Evolutionary conservation across 2,797 vertebrate genomes (phyloP), one percentile per base, ranked within the genome.

Genomic region (Anisognathus igniventris): DNA sequence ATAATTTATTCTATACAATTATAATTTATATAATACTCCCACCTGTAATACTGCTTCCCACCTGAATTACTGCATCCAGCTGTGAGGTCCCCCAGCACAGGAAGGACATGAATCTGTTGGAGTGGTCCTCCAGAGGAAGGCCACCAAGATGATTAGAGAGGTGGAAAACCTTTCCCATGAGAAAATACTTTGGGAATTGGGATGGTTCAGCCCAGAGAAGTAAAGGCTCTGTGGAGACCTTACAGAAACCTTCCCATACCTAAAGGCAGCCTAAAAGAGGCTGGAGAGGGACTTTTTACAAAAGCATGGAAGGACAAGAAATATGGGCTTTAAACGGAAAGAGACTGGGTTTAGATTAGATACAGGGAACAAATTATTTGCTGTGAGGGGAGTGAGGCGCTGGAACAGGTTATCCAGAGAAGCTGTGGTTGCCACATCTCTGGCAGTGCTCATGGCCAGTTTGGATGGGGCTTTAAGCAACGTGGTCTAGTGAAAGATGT

Each of bases 161-260:
- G 24, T 45, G 44, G 12, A 64, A 14, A 22, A 27, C 14, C 25
- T 64, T n/a, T 71, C 10, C 17, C 21, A 12, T 8, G n/a, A 70
- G 14, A 25, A 50, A 89, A 57, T 0, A 0, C 17, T 70, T n/a
- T 45, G 25, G 22, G 10, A 45, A 23, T 8, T 31, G n/a, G 14
- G 57, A 37, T 22, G 31, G 5, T 11, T 44, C 42, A 62, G 28
- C 28, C n/a, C 20, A 31, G 37, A 70, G 44, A 50, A 51, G 24
- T 5, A 7, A 33, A 83, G 5, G 3, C 12, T 39, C n/a, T 33
- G 12, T 22, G 24, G 17, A 45, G 16, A 30, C 54, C 17, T n/a
- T 22, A 12, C 20, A 44, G 31, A 48, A 82, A 6, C 23, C 11
- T 68, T 48, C 16, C 28, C 30, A 28, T 15, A 33, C 12, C 28